Percentiles rank a stretch among this genome's conserved stretches.
Evolutionary conservation across 2,888 invertebrate genomes (phyloP).

Genomic region (Eilema sororculum): DNA sequence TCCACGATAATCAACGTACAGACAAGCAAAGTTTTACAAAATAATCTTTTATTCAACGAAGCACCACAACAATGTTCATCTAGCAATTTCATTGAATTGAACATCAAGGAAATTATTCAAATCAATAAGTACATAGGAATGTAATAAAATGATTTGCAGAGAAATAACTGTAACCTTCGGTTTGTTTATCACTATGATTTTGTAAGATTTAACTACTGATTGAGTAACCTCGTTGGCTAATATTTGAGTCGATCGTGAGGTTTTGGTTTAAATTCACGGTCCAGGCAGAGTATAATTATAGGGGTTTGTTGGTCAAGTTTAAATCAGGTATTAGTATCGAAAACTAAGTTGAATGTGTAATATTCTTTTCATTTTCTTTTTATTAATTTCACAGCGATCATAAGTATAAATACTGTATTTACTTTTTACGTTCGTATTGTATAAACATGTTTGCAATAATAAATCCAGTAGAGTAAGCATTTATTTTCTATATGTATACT

Average conservation of each 20-base stretch:
- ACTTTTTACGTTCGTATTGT: too few species aligned
- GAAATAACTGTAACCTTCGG: conserved; percentile 7
- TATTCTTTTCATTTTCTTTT: too few species aligned
- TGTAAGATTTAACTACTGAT: background rate
- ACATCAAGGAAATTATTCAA: conserved; percentile 12
- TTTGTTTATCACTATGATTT: background rate
- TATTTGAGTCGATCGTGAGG: background rate
- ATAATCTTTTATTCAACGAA: conserved; percentile 4
- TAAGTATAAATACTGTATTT: too few species aligned
- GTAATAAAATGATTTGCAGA: background rate
- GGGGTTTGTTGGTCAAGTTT: too few species aligned
- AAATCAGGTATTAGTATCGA: too few species aligned
- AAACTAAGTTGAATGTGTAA: too few species aligned
- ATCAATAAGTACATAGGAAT: conserved; percentile 2
- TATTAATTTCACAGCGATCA: too few species aligned
- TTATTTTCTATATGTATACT: too few species aligned
- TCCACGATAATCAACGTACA: background rate
- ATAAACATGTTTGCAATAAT: too few species aligned
- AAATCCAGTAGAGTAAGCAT: too few species aligned
- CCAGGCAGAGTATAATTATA: too few species aligned
- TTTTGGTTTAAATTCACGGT: too few species aligned
- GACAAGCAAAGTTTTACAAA: background rate
- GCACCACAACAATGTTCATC: background rate
- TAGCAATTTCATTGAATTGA: background rate
- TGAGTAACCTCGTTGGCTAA: background rate